phyloP scores from a whole-genome alignment of 1,140 invertebrate species.

The Bombus breviceps region DNA sequence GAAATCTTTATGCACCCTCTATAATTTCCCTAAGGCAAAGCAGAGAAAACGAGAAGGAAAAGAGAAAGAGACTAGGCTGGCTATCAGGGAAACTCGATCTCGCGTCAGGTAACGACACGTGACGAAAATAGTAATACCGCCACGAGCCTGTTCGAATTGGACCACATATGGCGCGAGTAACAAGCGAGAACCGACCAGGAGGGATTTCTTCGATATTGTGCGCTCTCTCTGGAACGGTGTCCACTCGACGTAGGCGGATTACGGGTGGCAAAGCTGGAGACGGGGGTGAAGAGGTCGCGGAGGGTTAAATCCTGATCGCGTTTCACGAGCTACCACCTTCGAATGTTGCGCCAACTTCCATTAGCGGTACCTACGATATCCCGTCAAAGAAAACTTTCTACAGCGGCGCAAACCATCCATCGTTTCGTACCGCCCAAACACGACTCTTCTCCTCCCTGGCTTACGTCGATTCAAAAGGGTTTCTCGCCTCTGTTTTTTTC shows the following conservation, averaged over 20 bases:
- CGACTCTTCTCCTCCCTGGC: slow-evolving; percentile 25
- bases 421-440: slow-evolving; percentile 52
- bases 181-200: slow-evolving; percentile 17
- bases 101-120: slow-evolving; percentile 59
- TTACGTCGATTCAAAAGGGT: slow-evolving; percentile 60
- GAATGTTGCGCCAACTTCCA: slow-evolving; percentile 74
- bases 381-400: slow-evolving; percentile 71
- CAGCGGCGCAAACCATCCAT: slow-evolving; percentile 39
- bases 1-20: not conserved
- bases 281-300: slow-evolving; percentile 3
- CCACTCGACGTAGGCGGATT: slow-evolving; percentile 73
- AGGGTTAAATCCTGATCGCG: slow-evolving; percentile 76
- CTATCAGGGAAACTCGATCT: slow-evolving; percentile 48
- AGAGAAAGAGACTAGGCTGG: not conserved
- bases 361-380: slow-evolving; percentile 72
- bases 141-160: not conserved
- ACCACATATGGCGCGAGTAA: slow-evolving; percentile 27
- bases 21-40: not conserved
- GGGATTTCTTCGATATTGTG: slow-evolving; percentile 49
- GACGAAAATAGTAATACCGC: slow-evolving; percentile 50
- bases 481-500: slow-evolving; percentile 34
- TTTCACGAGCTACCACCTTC: slow-evolving; percentile 80
- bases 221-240: slow-evolving; percentile 38
- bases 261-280: slow-evolving; percentile 55
- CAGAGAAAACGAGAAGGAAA: not conserved